phyloP scores from a whole-genome alignment of 2,797 vertebrate species.

The Brachyrhaphis roseni region DNA sequence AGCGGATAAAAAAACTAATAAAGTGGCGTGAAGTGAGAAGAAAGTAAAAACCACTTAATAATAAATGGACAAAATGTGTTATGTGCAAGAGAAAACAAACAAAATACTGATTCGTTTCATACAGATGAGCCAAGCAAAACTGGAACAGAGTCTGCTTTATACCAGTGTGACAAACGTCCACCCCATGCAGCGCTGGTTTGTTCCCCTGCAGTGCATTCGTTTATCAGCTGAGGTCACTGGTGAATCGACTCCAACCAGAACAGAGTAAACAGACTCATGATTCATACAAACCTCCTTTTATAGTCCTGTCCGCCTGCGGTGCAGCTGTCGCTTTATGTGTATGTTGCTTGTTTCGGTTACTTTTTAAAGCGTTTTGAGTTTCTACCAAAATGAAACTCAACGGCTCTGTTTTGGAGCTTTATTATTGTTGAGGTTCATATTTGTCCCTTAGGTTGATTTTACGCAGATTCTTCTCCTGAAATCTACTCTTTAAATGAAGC shows the following conservation, averaged over 20 bases:
- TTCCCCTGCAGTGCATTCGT: neutral
- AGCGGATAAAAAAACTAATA: neutral
- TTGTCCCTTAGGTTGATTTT: neutral
- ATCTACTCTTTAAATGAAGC: neutral
- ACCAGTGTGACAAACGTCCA: neutral
- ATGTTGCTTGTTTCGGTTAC: neutral
- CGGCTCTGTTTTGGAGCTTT: neutral
- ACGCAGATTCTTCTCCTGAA: neutral
- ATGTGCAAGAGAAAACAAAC: neutral
- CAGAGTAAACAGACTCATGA: neutral
- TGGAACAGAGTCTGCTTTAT: neutral
- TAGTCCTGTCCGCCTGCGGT: neutral
- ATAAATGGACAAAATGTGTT: neutral
- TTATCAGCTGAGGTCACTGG: neutral
- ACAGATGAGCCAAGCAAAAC: neutral
- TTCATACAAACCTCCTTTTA: neutral
- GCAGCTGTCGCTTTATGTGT: neutral
- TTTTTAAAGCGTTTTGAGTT: neutral
- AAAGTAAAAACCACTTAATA: neutral
- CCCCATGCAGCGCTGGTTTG: neutral
- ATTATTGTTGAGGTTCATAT: neutral
- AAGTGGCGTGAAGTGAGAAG: neutral
- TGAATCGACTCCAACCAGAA: neutral
- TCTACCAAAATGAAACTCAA: neutral
- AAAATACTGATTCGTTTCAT: neutral